Evolutionary conservation across 2,797 vertebrate genomes (phyloP).

Genomic region (Lepilemur ruficaudatus): DNA sequence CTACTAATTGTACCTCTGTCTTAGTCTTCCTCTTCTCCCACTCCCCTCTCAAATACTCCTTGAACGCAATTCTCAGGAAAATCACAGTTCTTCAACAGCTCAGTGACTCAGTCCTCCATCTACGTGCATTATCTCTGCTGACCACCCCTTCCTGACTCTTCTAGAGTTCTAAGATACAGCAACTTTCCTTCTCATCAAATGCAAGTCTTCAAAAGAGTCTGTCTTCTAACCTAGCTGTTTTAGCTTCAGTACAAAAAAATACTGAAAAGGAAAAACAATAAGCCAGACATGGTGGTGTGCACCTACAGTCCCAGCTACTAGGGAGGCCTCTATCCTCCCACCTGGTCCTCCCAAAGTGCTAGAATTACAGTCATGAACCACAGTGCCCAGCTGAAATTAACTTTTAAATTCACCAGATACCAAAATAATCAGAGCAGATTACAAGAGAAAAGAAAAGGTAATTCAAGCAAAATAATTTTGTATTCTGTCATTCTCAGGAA

Average conservation of each 20-base stretch:
- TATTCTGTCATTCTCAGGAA: neutral
- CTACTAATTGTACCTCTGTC: neutral
- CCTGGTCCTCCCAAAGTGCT: neutral
- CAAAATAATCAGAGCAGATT: conserved; percentile 32
- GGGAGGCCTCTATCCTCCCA: neutral
- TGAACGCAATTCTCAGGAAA: neutral
- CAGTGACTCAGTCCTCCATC: neutral
- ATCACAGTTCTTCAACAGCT: neutral
- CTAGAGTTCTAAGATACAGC: neutral
- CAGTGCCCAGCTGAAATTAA: neutral
- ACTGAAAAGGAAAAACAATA: neutral
- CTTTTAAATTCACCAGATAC: neutral
- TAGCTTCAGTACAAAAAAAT: neutral
- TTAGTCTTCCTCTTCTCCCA: neutral
- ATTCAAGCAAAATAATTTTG: neutral
- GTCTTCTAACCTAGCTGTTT: neutral
- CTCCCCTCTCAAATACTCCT: neutral
- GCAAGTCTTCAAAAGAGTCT: neutral
- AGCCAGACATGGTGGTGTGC: neutral
- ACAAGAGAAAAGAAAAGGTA: neutral
- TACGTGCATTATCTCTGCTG: neutral
- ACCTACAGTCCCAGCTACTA: neutral
- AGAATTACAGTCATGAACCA: neutral
- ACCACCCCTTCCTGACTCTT: neutral
- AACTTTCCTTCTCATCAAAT: neutral